phyloP scores from a whole-genome alignment of 1,140 invertebrate species.

The Cecropterus lyciades region DNA sequence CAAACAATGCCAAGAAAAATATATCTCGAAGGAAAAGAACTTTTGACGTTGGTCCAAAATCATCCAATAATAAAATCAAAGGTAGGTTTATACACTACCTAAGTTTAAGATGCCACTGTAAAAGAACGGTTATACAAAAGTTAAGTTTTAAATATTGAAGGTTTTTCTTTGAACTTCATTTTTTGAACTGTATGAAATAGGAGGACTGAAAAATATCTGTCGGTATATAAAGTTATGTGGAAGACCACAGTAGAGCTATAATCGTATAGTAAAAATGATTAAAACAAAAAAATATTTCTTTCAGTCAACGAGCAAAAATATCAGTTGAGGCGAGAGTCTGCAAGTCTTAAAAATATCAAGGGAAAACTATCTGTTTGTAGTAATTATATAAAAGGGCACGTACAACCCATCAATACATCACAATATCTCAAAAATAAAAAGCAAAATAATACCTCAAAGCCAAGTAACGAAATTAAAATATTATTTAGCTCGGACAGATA shows the following conservation, averaged over 20 bases:
- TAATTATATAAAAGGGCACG: neutral
- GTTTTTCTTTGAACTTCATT: too few relatives aligned
- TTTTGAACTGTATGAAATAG: too few relatives aligned
- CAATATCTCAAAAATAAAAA: neutral
- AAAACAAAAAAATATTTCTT: constrained; percentile 1
- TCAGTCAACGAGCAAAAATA: constrained; percentile 1
- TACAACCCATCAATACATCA: neutral
- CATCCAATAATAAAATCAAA: neutral
- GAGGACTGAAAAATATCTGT: too few relatives aligned
- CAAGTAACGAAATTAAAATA: constrained; percentile 2
- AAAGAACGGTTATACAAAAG: too few relatives aligned
- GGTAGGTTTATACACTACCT: neutral
- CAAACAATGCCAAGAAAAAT: neutral
- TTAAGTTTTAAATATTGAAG: too few relatives aligned
- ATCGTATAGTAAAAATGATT: too few relatives aligned
- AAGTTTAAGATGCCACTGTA: too few relatives aligned
- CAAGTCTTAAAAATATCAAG: constrained; percentile 19
- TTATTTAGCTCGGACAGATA: constrained; percentile 8
- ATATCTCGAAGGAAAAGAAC: neutral
- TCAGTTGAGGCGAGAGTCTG: neutral
- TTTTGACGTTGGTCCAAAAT: neutral
- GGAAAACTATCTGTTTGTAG: constrained; percentile 5
- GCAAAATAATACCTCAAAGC: neutral
- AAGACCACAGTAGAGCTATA: too few relatives aligned
- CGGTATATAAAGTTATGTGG: too few relatives aligned